Conservation (phyloP, 2,113 vertebrate species). For the Zapornia atra region DNA sequence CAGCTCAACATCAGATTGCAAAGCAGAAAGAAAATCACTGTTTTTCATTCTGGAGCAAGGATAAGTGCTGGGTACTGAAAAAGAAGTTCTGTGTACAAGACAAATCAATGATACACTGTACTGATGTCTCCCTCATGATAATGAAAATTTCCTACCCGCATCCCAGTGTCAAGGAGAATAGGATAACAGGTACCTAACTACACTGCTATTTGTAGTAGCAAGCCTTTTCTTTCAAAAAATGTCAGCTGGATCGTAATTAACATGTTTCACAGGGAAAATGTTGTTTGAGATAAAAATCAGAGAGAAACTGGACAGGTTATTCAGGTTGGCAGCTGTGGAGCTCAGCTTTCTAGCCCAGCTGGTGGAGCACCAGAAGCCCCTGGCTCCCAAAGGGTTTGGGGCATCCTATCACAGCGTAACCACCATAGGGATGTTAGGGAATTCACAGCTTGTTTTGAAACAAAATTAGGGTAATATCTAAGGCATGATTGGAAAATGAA, state of each 20-base stretch:
- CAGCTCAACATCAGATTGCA: background rate
- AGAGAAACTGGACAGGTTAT: background rate
- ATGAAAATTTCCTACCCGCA: background rate
- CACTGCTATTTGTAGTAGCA: background rate
- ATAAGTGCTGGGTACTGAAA: background rate
- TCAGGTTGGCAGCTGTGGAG: background rate
- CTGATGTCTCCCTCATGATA: background rate
- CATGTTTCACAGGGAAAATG: background rate
- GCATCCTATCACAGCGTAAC: background rate
- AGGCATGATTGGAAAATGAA: background rate
- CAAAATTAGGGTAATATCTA: background rate
- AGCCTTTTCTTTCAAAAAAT: background rate
- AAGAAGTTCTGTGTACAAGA: background rate
- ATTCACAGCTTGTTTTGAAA: background rate
- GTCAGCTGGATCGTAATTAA: background rate
- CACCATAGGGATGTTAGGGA: background rate
- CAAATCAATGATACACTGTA: background rate
- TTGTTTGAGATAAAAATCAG: background rate
- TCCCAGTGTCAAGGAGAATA: fast-evolving
- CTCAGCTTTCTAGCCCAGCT: background rate
- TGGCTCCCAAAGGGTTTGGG: background rate
- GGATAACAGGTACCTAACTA: background rate
- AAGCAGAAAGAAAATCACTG: background rate
- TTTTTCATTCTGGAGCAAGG: background rate
- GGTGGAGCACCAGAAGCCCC: fast-evolving